Base-by-base conservation (phyloP, 2,113 vertebrate genomes). In the Malurus elegans region DNA sequence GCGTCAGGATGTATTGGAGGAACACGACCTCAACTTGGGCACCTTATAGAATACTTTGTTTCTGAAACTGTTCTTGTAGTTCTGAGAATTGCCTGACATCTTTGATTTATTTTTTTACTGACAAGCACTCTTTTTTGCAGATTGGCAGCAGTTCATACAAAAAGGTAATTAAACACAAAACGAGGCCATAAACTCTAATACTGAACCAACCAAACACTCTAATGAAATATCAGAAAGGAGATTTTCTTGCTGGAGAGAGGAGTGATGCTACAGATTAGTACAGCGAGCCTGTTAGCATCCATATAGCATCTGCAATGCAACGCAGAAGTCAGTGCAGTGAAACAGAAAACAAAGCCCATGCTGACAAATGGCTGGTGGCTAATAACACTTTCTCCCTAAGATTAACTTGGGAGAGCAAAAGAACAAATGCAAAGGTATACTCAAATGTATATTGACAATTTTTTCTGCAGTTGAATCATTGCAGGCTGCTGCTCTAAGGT, bases 141-240 rank as follows among this genome's bases (percentile, higher is more conserved):
- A 90, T 38, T 76, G 66, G 88, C 83, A 82, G 58, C 1, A 32
- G 83, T 87, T 72, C 61, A 62, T 74, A 34, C 50, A 88, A 69
- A 86, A 87, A 84, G 10, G 64, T n/a, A 92, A n/a, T 42, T 87
- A 88, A 76, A 70, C 83, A 79, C 9, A 92, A 64, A 93, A 82
- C 38, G 21, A 67, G 74, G 70, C 36, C 80, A 78, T 51, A 89
- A 90, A 44, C 16, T 31, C 56, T 74, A 66, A 65, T 23, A 51
- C 29, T 83, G 40, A 79, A 74, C 51, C 29, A 72, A 80, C 40
- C 5, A 79, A 69, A 79, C 26, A 16, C 19, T 65, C 66, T 80
- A 34, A 82, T 12, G 19, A 50, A 82, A 58, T 32, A 76, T 6
- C 26, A 69, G 76, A 73, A 73, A n/a, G 67, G 36, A 69, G 42